Base-by-base conservation (phyloP, 2,113 vertebrate genomes). In the Columba livia region DNA sequence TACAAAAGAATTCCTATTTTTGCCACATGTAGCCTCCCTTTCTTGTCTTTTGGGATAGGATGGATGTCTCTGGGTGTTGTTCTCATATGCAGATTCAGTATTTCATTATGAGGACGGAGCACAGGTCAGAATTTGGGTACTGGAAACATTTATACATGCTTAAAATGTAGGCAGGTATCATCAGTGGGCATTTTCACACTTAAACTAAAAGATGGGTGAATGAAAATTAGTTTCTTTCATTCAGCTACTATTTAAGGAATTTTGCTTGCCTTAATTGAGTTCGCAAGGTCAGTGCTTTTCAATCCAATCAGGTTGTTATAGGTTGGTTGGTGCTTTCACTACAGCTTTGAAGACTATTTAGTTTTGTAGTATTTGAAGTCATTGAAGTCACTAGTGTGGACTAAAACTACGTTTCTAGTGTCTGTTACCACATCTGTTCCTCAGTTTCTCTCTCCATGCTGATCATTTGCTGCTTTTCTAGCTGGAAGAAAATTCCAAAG, bases 61-160 rank as follows among this genome's bases (percentile, higher is more conserved):
- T 29, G 50, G 44, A 82, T 36, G 15, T 62, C 18, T 53, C 73
- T 17, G 16, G 56, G 25, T 74, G 8, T n/a, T 72, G 58, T 60
- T 31, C 38, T 31, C 2, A 1, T 50, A 18, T 2, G 3, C 78
- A 66, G 8, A 19, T 34, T 65, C 57, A 36, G 48, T 21, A 25
- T 75, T 67, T 56, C 0, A 0, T 36, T n/a, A 4, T 1, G 7
- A 72, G 79, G 62, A 28, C 10, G 29, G 32, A 42, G 44, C 42
- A 40, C 53, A 51, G 21, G 2, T 5, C 64, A 53, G 28, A 47
- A 47, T 79, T 60, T 38, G 34, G 28, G 60, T 8, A 20, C 11
- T 23, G 23, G 31, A 51, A 62, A 38, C 1, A 6, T 40, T 50
- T 50, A 21, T 25, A 58, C 0, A 0, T 15, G 28, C 38, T 77